Conservation (phyloP, 2,888 invertebrate species). For the Parnassius smintheus region DNA sequence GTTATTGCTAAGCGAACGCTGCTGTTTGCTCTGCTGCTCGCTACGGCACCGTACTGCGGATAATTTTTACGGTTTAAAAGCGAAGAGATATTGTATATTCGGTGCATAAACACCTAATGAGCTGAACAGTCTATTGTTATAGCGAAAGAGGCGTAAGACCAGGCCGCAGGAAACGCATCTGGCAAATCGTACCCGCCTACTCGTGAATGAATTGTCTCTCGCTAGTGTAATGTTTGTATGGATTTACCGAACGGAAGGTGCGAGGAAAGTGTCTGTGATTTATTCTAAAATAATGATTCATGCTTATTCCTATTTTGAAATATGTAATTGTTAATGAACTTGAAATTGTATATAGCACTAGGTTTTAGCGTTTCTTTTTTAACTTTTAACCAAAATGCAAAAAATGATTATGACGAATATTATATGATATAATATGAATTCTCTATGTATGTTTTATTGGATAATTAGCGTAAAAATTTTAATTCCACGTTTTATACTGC, state of each 20-base stretch:
- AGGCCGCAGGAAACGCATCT: neutral
- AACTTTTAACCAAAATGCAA: slow-evolving; percentile 69
- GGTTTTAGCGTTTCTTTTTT: slow-evolving; percentile 55
- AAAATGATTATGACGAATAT: slow-evolving; percentile 39
- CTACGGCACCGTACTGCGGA: neutral
- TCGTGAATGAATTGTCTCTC: neutral
- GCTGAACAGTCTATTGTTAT: no score
- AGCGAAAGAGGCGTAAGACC: neutral
- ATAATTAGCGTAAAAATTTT: slow-evolving; percentile 27
- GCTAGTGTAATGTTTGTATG: slow-evolving; percentile 31
- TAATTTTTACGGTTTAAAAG: neutral
- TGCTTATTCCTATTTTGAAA: slow-evolving; percentile 73
- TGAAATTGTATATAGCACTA: slow-evolving; percentile 66
- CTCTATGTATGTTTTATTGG: slow-evolving; percentile 37
- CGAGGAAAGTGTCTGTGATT: slow-evolving; percentile 78
- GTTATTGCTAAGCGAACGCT: neutral
- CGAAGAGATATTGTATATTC: no score
- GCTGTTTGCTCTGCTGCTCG: neutral
- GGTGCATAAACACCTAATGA: no score
- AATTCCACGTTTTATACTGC: slow-evolving; percentile 19
- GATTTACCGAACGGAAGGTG: slow-evolving; percentile 59
- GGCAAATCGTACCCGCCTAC: neutral
- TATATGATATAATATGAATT: slow-evolving; percentile 45
- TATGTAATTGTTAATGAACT: slow-evolving; percentile 57
- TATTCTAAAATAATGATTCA: slow-evolving; percentile 73